Evolutionary conservation across 64 coral and sea anemone species (phyloP).

Genomic region (Dendrophyllia cribrosa): DNA sequence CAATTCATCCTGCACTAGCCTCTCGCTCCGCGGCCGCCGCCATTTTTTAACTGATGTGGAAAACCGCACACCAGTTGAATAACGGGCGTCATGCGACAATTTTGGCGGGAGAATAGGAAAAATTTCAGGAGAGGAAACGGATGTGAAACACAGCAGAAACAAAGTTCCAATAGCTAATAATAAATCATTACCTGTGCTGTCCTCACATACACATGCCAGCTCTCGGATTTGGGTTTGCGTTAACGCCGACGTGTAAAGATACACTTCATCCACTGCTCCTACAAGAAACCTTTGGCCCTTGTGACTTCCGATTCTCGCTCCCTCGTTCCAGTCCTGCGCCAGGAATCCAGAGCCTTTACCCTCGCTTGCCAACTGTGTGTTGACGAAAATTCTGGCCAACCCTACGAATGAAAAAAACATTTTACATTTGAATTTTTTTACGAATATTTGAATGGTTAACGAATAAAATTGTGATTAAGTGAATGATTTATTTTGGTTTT

Average conservation of each 20-base stretch:
- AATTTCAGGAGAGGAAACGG: background rate
- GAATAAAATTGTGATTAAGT: too few relatives aligned
- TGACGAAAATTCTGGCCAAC: constrained; percentile 69
- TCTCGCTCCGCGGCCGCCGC: background rate
- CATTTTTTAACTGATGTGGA: background rate
- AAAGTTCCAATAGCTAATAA: background rate
- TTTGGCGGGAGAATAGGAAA: background rate
- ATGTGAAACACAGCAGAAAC: background rate
- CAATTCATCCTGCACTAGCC: background rate
- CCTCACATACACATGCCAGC: constrained; percentile 73
- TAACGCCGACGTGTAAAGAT: constrained; percentile 72
- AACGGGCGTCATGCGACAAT: background rate
- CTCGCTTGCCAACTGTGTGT: constrained; percentile 49
- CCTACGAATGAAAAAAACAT: constrained; percentile 25
- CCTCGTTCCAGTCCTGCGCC: constrained; percentile 64
- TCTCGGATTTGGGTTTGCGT: constrained; percentile 46
- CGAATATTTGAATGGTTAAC: too few relatives aligned
- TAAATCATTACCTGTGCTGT: constrained; percentile 39
- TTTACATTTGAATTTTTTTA: background rate
- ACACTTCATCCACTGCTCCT: constrained; percentile 77
- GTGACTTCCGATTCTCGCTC: constrained; percentile 72
- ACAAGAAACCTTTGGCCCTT: constrained; percentile 61
- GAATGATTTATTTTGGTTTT: too few relatives aligned
- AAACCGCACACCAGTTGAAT: constrained; percentile 7
- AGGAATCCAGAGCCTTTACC: constrained; percentile 45